A percentile compares a stretch with the other conserved stretches of the same genome.
These are phyloP conservation scores for Imbricaverruca yamaguchii DNA, from an alignment of 2,888 invertebrate species.

Conservation along the genomic window DNA sequence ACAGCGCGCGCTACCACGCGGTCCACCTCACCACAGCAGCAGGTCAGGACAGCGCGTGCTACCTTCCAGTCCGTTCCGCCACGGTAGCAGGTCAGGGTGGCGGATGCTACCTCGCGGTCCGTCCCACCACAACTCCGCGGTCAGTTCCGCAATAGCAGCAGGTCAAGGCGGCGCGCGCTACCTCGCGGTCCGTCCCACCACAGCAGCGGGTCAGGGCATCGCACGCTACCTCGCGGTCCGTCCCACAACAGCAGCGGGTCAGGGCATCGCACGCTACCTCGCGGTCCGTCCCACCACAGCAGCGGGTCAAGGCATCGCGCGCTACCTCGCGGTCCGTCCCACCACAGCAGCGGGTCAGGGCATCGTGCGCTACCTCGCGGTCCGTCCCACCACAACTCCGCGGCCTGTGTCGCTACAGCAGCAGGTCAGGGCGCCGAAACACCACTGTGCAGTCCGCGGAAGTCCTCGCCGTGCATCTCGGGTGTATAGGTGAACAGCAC, in stretches of 20 bases:
- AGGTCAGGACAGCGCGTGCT: too few species aligned
- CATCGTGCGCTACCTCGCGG: too few species aligned
- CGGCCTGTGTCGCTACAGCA: neutral
- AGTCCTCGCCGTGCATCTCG: constrained; percentile 33
- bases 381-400: neutral
- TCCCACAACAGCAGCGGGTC: too few species aligned
- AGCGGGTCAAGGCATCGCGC: neutral
- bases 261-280: too few species aligned
- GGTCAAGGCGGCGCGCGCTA: too few species aligned
- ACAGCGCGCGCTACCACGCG: too few species aligned
- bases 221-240: too few species aligned
- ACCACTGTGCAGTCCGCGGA: neutral
- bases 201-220: neutral
- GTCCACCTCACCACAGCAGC: too few species aligned
- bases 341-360: too few species aligned
- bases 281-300: neutral
- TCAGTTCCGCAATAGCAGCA: too few species aligned
- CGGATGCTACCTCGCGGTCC: neutral
- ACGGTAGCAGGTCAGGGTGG: neutral
- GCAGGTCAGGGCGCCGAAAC: neutral
- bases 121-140: neutral
- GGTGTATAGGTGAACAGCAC: constrained; percentile 63
- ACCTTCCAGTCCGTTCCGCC: neutral
- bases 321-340: too few species aligned
- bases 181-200: neutral